Evolutionary conservation across 1,140 invertebrate species (phyloP).

Genomic region (Papilio dardanus): DNA sequence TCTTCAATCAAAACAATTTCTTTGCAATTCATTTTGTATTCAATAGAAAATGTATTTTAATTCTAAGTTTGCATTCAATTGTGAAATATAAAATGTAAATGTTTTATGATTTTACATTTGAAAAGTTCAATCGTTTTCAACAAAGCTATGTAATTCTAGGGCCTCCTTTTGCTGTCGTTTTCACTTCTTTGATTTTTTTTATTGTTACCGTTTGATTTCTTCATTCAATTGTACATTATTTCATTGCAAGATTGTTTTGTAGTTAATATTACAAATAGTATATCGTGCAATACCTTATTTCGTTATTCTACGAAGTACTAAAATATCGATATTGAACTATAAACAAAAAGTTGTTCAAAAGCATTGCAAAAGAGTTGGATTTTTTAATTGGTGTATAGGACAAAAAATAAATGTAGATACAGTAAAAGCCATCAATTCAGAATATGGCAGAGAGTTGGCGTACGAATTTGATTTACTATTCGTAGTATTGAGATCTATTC

Average conservation of each 20-base stretch:
- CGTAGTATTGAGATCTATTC: not conserved
- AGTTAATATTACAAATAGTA: too few species aligned
- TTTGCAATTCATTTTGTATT: not conserved
- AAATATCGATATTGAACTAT: not conserved
- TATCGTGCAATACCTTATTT: not conserved
- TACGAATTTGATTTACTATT: not conserved
- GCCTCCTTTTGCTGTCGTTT: not conserved
- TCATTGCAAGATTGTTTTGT: not conserved
- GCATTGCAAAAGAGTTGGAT: not conserved
- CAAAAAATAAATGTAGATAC: not conserved
- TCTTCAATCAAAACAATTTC: too few species aligned
- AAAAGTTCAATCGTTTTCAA: not conserved
- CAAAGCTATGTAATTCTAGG: not conserved
- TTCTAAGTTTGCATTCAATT: not conserved
- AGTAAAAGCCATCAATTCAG: not conserved
- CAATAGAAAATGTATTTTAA: not conserved
- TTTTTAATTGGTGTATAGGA: not conserved
- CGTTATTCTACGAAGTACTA: not conserved
- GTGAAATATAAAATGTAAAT: not conserved
- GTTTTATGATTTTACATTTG: not conserved
- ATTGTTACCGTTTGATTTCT: not conserved
- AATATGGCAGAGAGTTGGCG: not conserved
- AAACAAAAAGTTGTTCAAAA: not conserved
- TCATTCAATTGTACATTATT: not conserved
- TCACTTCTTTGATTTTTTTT: not conserved